Evolutionary conservation across 2,888 invertebrate species (phyloP).

Genomic region (Poecilus cupreus): DNA sequence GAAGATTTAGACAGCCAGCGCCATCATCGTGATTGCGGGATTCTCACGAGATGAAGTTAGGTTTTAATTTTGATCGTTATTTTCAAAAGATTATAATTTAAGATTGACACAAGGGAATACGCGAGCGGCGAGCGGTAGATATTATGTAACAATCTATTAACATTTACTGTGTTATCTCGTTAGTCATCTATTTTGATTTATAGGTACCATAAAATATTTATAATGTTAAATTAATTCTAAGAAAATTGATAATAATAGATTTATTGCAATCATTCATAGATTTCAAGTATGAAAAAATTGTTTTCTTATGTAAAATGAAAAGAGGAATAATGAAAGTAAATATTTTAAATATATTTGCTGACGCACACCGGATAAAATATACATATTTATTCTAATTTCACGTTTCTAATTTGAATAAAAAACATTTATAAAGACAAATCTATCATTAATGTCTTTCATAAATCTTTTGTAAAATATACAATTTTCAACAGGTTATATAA

Average conservation of each 20-base stretch:
- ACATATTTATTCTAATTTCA: background rate
- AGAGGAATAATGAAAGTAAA: background rate
- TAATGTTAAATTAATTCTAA: background rate
- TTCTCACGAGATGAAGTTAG: constrained; percentile 7
- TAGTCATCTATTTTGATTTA: background rate
- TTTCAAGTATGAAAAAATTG: background rate
- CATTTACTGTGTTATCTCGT: background rate
- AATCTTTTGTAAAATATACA: background rate
- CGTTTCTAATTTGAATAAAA: background rate
- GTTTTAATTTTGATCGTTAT: constrained; percentile 18
- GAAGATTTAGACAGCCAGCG: constrained; percentile 43
- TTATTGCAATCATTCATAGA: background rate
- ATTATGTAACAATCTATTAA: background rate
- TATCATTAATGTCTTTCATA: background rate
- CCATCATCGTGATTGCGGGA: background rate
- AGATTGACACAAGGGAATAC: background rate
- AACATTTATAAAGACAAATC: background rate
- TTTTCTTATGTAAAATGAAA: background rate
- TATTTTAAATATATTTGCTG: background rate
- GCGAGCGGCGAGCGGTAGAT: background rate
- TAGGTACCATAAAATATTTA: background rate
- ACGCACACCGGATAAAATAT: background rate
- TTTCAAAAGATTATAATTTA: background rate
- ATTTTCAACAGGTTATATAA: background rate
- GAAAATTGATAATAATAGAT: background rate